A percentile compares a stretch with the other conserved stretches of the same genome.
Evolutionary conservation across 2,113 vertebrate species (phyloP).

Genomic region (Pan paniscus): DNA sequence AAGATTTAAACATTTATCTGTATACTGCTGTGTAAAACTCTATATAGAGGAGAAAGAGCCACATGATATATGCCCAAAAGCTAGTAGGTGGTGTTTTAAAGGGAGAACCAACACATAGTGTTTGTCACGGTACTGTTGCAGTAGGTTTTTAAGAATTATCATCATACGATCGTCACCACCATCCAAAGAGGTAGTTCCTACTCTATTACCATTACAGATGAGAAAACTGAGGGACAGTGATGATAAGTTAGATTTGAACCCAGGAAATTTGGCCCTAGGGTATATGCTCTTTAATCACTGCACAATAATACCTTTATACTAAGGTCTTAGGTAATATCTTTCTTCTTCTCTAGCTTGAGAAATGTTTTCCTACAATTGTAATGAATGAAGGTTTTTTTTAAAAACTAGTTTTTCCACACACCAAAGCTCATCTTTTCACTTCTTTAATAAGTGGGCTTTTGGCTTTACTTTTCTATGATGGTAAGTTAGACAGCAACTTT

Average conservation of each 20-base stretch:
- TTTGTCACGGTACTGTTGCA: background rate
- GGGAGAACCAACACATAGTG: background rate
- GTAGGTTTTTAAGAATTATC: background rate
- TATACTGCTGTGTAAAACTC: background rate
- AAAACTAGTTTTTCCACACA: background rate
- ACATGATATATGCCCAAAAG: background rate
- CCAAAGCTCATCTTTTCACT: background rate
- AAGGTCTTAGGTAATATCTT: background rate
- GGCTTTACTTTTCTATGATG: background rate
- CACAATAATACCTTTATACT: background rate
- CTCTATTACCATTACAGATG: background rate
- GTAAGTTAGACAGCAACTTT: background rate
- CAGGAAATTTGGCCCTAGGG: background rate
- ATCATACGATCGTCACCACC: background rate
- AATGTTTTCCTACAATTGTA: background rate
- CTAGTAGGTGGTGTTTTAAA: background rate
- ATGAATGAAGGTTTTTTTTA: background rate
- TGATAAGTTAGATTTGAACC: background rate
- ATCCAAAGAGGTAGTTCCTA: background rate
- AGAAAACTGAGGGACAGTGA: background rate
- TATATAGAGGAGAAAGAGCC: background rate
- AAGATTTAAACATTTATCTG: background rate
- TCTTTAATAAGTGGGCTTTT: background rate
- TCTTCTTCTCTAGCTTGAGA: background rate
- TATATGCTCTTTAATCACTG: background rate